Evolutionary conservation across 2,888 invertebrate genomes (phyloP).

Genomic region (Hedychridium roseum): DNA sequence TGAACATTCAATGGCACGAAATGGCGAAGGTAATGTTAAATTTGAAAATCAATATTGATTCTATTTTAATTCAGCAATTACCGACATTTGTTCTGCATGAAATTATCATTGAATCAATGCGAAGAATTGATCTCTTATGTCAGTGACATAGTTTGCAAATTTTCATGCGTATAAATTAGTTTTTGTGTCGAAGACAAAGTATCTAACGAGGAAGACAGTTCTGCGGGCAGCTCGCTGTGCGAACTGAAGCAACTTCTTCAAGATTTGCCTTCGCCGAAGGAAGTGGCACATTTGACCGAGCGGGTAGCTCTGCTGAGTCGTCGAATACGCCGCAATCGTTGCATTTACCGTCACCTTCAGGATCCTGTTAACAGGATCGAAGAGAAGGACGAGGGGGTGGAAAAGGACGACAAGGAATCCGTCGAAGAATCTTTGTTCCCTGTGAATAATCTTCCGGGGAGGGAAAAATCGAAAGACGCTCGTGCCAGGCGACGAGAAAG

Average conservation of each 20-base stretch:
- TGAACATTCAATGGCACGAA: no score
- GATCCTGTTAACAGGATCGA: conserved; percentile 35
- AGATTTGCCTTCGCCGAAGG: conserved; percentile 30
- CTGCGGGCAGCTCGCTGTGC: conserved; percentile 34
- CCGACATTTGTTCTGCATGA: no score
- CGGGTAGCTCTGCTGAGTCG: conserved; percentile 26
- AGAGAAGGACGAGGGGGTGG: conserved; percentile 41
- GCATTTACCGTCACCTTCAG: conserved; percentile 30
- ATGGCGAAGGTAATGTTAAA: no score
- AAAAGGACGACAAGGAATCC: conserved; percentile 8
- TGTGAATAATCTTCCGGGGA: conserved; percentile 2
- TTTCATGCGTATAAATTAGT: no score
- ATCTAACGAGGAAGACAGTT: conserved; percentile 18
- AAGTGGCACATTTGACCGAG: conserved; percentile 21
- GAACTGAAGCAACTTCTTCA: conserved; percentile 36
- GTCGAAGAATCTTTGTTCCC: neutral
- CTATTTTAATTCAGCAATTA: no score
- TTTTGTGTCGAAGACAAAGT: no score
- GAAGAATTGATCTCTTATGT: no score
- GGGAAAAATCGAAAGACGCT: conserved; percentile 19
- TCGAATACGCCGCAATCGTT: conserved; percentile 33
- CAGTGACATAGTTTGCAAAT: no score
- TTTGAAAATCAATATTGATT: no score
- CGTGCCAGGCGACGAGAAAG: conserved; percentile 36
- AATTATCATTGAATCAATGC: no score